Evolutionary conservation across 2,888 invertebrate species (phyloP).

Genomic region (Sesia apiformis): DNA sequence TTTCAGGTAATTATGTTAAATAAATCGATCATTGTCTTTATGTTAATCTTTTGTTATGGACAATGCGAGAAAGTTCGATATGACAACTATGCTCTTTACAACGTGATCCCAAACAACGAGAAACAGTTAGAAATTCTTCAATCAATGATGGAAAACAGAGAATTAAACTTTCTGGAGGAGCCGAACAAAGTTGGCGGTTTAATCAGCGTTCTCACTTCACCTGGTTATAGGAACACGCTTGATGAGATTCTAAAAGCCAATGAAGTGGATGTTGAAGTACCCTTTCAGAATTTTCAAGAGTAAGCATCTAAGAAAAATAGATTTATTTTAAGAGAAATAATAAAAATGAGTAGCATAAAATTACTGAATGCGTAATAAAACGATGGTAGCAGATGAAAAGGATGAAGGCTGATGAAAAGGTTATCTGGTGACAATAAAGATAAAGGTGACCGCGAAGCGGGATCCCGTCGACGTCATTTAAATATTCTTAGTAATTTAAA

Average conservation of each 20-base stretch:
- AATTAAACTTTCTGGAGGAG: constrained; percentile 9
- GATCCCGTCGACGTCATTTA: too few relatives aligned
- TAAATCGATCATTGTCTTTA: background rate
- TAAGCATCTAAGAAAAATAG: constrained; percentile 27
- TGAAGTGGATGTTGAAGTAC: constrained; percentile 19
- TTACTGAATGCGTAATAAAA: too few relatives aligned
- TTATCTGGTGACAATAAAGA: too few relatives aligned
- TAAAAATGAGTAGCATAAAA: too few relatives aligned
- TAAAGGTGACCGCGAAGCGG: too few relatives aligned
- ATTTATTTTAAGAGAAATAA: background rate
- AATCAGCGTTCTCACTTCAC: constrained; percentile 36
- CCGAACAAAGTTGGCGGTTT: constrained; percentile 8
- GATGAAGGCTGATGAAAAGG: too few relatives aligned
- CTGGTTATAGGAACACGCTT: constrained; percentile 27
- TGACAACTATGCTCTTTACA: constrained; percentile 47
- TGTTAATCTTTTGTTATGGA: constrained; percentile 1
- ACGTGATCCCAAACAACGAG: constrained; percentile 32
- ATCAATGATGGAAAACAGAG: constrained; percentile 14
- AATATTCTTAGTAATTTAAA: too few relatives aligned
- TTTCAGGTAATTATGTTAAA: background rate
- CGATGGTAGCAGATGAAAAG: too few relatives aligned
- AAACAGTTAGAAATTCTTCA: constrained; percentile 29
- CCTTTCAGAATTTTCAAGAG: constrained; percentile 56
- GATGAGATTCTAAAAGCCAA: constrained; percentile 17
- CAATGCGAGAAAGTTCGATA: constrained; percentile 12